Evolutionary conservation across 2,888 invertebrate species (phyloP).

Genomic region (Netelia fuscicornis): DNA sequence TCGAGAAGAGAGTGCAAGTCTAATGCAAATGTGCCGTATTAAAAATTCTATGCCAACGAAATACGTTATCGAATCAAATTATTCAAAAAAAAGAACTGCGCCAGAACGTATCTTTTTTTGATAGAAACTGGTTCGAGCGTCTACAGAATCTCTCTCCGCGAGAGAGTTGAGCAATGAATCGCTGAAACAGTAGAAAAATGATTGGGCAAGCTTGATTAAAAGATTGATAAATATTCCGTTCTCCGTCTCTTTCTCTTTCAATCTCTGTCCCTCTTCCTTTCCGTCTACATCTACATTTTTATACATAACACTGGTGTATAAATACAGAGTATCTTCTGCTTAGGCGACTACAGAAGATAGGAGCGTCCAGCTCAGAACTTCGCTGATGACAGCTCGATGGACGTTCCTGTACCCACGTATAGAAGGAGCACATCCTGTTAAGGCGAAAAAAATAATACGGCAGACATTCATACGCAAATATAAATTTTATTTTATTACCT

Average conservation of each 20-base stretch:
- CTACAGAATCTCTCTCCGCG: background rate
- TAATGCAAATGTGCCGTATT: too few relatives aligned
- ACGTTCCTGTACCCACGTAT: background rate
- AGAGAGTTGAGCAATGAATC: background rate
- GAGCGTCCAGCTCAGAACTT: too few relatives aligned
- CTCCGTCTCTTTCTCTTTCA: background rate
- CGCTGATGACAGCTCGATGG: too few relatives aligned
- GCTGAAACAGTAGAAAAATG: conserved; percentile 5
- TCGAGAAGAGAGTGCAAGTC: too few relatives aligned
- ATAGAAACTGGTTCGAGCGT: conserved; percentile 28
- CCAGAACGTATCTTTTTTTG: conserved; percentile 1
- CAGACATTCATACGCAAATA: background rate
- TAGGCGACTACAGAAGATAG: too few relatives aligned
- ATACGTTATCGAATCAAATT: conserved; percentile 2
- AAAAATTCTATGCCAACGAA: too few relatives aligned
- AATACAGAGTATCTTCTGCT: background rate
- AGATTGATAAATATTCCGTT: background rate
- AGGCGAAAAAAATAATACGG: background rate
- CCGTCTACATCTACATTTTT: background rate
- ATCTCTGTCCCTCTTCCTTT: background rate
- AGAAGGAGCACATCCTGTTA: background rate
- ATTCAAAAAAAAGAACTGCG: conserved; percentile 6
- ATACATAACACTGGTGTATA: background rate
- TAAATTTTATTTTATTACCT: background rate
- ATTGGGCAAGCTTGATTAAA: conserved; percentile 17